Base-by-base conservation (phyloP, 2,888 invertebrate species). In the Macropis europaea region DNA sequence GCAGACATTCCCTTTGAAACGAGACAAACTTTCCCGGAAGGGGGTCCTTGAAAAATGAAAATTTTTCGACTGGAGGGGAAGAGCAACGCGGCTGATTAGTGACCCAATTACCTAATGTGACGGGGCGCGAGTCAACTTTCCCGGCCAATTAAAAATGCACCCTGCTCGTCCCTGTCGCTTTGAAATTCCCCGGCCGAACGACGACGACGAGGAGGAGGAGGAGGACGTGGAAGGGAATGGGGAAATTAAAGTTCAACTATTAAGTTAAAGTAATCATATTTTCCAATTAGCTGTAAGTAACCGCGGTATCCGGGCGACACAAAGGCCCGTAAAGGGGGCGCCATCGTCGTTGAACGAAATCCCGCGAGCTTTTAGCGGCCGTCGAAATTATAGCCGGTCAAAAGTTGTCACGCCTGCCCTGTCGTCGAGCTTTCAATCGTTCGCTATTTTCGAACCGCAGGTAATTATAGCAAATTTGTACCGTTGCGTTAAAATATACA, bases 331-430 rank as follows among this genome's bases (percentile, higher is more conserved):
- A 50, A 47, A 67, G 77, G 57, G 69, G 68, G 63, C 57, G 76
- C 72, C 73, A 24, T n/a, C 77, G 80, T 79, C 75, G 78, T 77
- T 77, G 77, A 76, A 76, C 79, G 73, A 81, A 86, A 84, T 84
- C 82, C 79, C 82, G 66, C 80, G 81, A 83, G 84, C 86, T 87
- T 86, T 87, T 84, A 86, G 82, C 79, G 78, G 78, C 76, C 71
- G 73, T 80, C 79, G 69, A 77, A 82, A 82, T 80, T 82, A 80
- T 81, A n/a, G n/a, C 76, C 71, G 79, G 67, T 75, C 48, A 47
- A 19, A 48, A 63, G 52, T 71, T 70, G 64, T 6, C 6, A 11
- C 15, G n/a, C n/a, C n/a, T n/a, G n/a, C n/a, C n/a, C n/a, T n/a
- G n/a, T n/a, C n/a, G n/a, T n/a, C n/a, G n/a, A n/a, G n/a, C n/a